Percentiles rank a stretch among this genome's conserved stretches.
Evolutionary conservation across 1,140 invertebrate genomes (phyloP).

Genomic region (Rhopalosiphum padi): DNA sequence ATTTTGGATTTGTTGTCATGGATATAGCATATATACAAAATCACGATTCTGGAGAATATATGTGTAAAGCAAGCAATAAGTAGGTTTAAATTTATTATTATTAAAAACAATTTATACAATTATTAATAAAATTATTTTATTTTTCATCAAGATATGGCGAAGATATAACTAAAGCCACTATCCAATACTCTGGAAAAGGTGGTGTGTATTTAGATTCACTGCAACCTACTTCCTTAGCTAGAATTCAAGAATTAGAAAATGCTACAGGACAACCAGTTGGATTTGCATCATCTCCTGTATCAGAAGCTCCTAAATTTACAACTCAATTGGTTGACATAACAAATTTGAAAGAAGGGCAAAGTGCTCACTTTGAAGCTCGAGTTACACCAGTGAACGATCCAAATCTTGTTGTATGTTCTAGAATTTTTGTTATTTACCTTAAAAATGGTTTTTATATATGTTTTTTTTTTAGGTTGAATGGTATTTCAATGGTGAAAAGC

Average conservation of each 20-base stretch:
- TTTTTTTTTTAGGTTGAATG: constrained; percentile 79
- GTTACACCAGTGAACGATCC: constrained; percentile 91
- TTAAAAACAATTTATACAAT: constrained; percentile 58
- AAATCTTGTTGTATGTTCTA: constrained; percentile 71
- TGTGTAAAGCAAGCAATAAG: constrained; percentile 88
- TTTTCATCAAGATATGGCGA: constrained; percentile 73
- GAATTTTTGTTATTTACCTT: neutral
- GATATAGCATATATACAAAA: constrained; percentile 94
- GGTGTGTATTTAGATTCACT: constrained; percentile 92
- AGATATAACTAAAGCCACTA: constrained; percentile 83
- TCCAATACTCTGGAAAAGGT: constrained; percentile 83
- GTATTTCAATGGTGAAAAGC: constrained; percentile 92
- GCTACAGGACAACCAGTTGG: constrained; percentile 69
- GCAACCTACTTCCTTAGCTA: constrained; percentile 90
- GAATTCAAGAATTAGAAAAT: constrained; percentile 83
- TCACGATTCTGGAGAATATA: constrained; percentile 92
- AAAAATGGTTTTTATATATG: neutral
- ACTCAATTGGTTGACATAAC: constrained; percentile 85
- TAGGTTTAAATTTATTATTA: constrained; percentile 60
- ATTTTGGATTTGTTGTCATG: constrained; percentile 95
- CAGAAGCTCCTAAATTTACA: constrained; percentile 87
- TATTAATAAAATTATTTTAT: neutral
- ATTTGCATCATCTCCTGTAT: constrained; percentile 71
- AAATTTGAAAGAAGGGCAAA: constrained; percentile 88
- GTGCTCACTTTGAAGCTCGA: constrained; percentile 91